Evolutionary conservation across 2,888 invertebrate genomes (phyloP), one percentile per base, ranked within the genome.

Genomic region (Andrena flavipes): DNA sequence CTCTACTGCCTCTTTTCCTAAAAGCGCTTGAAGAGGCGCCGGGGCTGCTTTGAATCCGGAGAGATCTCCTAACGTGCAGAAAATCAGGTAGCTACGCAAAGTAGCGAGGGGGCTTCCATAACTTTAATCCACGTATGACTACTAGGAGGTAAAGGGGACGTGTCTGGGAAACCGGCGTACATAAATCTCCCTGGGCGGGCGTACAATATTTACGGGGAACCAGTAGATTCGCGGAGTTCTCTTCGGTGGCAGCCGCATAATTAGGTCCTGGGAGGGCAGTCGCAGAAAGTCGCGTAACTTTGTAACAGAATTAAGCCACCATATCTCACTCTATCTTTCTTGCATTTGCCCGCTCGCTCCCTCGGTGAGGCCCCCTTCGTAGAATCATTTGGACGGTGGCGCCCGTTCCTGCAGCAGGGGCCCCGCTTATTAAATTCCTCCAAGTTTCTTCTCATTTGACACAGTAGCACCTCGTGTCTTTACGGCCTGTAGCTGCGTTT

Each of bases 381-480:
- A 54, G 72, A 77, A 84, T 82, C 82, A 63, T 59, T 69, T 49
- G 77, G 62, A 62, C 71, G 51, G 30, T 67, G 35, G 35, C 48
- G 16, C 59, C 54, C 23, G 71, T 29, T 48, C 65, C 65, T 49
- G 54, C 73, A 10, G 62, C 72, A 42, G 42, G 59, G 59, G 80
- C 76, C 73, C 79, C 85, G 89, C 86, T 90, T 91, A 91, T 90
- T 91, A 91, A 91, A 91, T 91, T 91, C 89, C 90, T 87, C 76
- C 76, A 88, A 90, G 87, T 89, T 90, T 89, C 86, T 88, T 82
- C 84, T 86, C 77, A 82, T 86, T 87, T 81, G 84, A 82, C 81
- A 73, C 84, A 72, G 67, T 79, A 80, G 77, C 80, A 73, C 80
- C 69, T 80, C 78, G 78, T 74, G 83, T 78, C 79, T 74, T 83